phyloP scores from a whole-genome alignment of 2,888 invertebrate species.

The Amblyjoppa proteus region DNA sequence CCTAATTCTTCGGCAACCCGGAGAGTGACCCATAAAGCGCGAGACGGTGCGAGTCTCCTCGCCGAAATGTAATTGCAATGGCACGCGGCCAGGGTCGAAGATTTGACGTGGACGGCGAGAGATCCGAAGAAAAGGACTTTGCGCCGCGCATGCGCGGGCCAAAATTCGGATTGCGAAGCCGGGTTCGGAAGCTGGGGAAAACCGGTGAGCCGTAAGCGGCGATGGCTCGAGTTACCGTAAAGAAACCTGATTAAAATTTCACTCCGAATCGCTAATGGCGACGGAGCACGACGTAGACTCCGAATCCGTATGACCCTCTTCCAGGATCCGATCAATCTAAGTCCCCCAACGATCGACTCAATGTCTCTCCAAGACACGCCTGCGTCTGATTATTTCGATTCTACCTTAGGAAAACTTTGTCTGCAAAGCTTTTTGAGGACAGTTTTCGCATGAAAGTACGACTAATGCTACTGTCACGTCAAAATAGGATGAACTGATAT shows the following conservation, averaged over 20 bases:
- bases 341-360: too few relatives aligned
- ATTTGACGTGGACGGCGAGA: conserved; percentile 58
- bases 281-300: too few relatives aligned
- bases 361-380: too few relatives aligned
- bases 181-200: conserved; percentile 21
- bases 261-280: not conserved
- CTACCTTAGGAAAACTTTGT: too few relatives aligned
- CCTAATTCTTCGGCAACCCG: not conserved
- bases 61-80: conserved; percentile 75
- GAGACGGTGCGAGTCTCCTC: conserved; percentile 73
- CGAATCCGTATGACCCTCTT: too few relatives aligned
- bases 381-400: too few relatives aligned
- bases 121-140: conserved; percentile 36
- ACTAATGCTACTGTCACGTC: not conserved
- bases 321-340: too few relatives aligned
- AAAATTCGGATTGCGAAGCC: conserved; percentile 6
- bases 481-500: not conserved
- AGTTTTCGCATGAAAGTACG: too few relatives aligned
- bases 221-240: not conserved
- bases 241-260: conserved; percentile 6
- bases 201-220: conserved; percentile 19
- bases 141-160: not conserved
- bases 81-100: conserved; percentile 72
- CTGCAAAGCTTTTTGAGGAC: too few relatives aligned
- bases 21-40: conserved; percentile 71